A percentile compares a stretch with the other conserved stretches of the same genome.
Conservation (phyloP, 2,888 invertebrate species). For the Dasypogon diadema region DNA sequence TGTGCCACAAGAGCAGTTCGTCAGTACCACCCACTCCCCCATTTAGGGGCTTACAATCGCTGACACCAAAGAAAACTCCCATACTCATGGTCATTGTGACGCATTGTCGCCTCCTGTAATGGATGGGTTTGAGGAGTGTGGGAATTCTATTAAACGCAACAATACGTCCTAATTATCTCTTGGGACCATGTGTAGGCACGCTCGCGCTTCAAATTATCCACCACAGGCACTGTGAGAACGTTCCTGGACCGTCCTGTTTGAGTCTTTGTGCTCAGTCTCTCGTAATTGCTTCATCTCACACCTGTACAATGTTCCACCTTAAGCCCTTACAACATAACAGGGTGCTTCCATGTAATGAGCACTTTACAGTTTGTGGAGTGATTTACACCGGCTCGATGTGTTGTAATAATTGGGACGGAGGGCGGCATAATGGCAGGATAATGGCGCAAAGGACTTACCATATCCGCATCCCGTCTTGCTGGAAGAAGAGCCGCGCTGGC, state of each 20-base stretch:
- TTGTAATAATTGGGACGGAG: slow-evolving; percentile 8
- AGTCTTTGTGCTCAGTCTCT: too few relatives aligned
- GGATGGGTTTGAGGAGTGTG: slow-evolving; percentile 18
- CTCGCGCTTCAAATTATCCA: too few relatives aligned
- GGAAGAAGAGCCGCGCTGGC: neutral
- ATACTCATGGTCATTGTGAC: slow-evolving; percentile 9
- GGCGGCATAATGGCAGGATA: slow-evolving; percentile 2
- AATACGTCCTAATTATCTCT: slow-evolving; percentile 54
- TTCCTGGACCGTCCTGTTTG: too few relatives aligned
- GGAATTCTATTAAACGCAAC: slow-evolving; percentile 29
- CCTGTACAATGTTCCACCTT: too few relatives aligned
- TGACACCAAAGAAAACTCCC: neutral
- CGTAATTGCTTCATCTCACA: neutral
- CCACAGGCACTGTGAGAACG: too few relatives aligned
- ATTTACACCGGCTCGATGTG: neutral
- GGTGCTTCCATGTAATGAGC: neutral
- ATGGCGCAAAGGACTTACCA: neutral
- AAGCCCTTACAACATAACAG: neutral
- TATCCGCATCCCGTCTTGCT: neutral
- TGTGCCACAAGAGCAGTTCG: slow-evolving; percentile 20
- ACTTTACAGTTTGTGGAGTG: neutral
- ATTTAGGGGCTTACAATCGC: neutral
- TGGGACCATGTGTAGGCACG: slow-evolving; percentile 52
- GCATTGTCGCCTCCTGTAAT: slow-evolving; percentile 38
- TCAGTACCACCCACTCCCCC: neutral